Conservation (phyloP, 2,113 vertebrate species). For the Bubo blakistoni region DNA sequence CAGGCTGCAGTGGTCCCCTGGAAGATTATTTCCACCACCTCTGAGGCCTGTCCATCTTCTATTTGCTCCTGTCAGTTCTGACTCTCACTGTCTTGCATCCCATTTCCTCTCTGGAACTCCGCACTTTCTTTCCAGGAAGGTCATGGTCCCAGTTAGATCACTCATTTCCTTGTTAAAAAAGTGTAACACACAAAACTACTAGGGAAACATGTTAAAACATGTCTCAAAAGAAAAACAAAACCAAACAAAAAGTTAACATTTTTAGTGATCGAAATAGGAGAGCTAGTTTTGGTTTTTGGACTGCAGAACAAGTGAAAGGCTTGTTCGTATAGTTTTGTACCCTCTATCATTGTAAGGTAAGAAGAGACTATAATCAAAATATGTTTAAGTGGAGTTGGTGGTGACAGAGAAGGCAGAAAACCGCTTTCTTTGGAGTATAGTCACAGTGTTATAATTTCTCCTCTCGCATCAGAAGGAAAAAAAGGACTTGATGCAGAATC, state of each 20-base stretch:
- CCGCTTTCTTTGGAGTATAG: not conserved
- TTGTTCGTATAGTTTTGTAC: not conserved
- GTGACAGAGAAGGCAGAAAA: not conserved
- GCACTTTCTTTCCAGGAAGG: not conserved
- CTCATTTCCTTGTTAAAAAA: not conserved
- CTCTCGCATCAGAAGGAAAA: not conserved
- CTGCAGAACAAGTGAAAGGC: not conserved
- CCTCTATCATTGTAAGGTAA: not conserved
- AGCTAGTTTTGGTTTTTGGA: not conserved
- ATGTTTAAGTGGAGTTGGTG: not conserved
- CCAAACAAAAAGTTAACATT: not conserved
- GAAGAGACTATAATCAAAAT: not conserved
- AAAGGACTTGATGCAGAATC: not conserved
- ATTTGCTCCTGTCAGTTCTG: not conserved
- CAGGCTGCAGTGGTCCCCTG: not conserved
- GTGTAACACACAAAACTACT: rapidly evolving
- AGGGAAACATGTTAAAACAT: not conserved
- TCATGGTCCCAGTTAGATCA: not conserved
- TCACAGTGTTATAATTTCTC: not conserved
- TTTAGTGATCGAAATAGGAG: not conserved
- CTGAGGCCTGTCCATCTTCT: not conserved
- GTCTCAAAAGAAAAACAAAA: not conserved
- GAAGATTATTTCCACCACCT: not conserved
- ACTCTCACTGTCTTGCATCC: not conserved
- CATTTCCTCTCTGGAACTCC: not conserved